Base-by-base conservation (phyloP, 1,140 invertebrate species). In the Microplitis mediator region DNA sequence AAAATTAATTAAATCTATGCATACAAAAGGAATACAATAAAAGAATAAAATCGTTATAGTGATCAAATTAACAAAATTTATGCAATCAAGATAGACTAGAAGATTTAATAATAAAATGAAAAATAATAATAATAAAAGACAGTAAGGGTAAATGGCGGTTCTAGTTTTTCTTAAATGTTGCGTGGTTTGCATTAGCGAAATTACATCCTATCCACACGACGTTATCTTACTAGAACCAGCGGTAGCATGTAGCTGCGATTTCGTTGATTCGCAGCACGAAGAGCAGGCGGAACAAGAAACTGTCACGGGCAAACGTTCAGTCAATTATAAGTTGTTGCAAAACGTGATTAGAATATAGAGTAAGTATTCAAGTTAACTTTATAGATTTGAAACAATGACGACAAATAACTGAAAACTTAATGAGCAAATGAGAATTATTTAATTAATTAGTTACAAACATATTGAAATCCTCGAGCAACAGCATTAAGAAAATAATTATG, bases 271-370 rank as follows among this genome's bases (percentile, higher is more conserved):
- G 78, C 52, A 36, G 68, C 76, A 78, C 72, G 78, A 72, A 79
- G 61, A 72, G 72, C 32, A 54, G 61, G 74, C 54, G 77, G 72
- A 79, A 80, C 74, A 76, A 76, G 77, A 78, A 45, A 77, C 77
- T 81, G 80, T 79, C 79, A 81, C 74, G 66, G 69, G 74, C 80
- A 83, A 83, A 80, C 79, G 75, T 81, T 81, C 72, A 76, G 80
- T 81, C 78, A 82, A 82, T 82, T 83, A 83, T 83, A 83, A 83
- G 76, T 82, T 82, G 77, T 75, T 79, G 76, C 66, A 54, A 64
- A 31, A 82, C 79, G 80, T 81, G 79, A 70, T 51, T 63, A 6
- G 77, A 54, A 65, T 82, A 73, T 72, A n/a, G 13, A 61, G 14
- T 16, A 50, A 62, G 35, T 51, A 45, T 36, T 32, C 3, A 32